These are phyloP conservation scores for Nothoprocta pentlandii DNA, from an alignment of 2,113 vertebrate species.

Conservation along the genomic window DNA sequence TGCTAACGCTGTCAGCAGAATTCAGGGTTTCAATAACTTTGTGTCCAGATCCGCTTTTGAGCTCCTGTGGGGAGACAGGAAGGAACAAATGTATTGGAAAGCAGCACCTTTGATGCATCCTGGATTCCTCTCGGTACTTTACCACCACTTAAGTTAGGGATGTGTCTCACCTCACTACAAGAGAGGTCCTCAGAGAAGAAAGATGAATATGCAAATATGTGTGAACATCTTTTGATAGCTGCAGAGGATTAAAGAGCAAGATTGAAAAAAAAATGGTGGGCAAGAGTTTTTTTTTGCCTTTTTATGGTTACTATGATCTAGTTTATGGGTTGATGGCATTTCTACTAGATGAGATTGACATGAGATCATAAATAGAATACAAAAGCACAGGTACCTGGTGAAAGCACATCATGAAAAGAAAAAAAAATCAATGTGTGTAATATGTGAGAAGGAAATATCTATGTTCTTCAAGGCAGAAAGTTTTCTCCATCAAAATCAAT, in stretches of 20 bases:
- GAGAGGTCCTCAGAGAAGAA: neutral
- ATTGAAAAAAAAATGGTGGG: neutral
- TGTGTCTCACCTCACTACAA: neutral
- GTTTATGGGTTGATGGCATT: neutral
- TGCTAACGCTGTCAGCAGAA: neutral
- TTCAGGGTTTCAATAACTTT: neutral
- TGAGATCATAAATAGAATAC: neutral
- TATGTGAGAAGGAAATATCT: neutral
- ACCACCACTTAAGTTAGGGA: neutral
- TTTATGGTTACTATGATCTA: neutral
- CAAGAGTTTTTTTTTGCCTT: neutral
- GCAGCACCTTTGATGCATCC: rapidly evolving
- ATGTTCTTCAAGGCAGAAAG: neutral
- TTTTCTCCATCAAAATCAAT: neutral
- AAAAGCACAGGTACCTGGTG: neutral
- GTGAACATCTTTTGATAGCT: neutral
- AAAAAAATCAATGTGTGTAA: neutral
- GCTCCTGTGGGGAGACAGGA: neutral
- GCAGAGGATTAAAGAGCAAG: neutral
- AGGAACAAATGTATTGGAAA: neutral
- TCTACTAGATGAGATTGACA: neutral
- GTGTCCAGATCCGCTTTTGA: neutral
- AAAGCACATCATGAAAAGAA: neutral
- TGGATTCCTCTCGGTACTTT: neutral
- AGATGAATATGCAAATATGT: neutral